Conservation (phyloP, 1,140 invertebrate genomes). For the Lethrus apterus region DNA sequence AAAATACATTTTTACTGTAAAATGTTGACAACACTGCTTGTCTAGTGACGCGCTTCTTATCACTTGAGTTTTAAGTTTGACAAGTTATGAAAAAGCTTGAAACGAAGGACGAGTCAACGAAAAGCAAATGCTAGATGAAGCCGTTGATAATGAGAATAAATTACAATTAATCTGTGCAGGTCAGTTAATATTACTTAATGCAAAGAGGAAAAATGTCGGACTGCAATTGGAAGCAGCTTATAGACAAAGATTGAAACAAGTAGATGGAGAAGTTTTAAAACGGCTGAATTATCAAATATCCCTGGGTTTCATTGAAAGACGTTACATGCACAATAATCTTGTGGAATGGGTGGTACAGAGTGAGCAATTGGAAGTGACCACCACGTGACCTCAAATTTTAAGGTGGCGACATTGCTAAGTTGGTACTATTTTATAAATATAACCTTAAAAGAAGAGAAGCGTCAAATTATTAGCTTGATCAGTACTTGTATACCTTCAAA, state of each 20-base stretch:
- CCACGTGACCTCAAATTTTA: no score
- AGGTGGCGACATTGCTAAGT: no score
- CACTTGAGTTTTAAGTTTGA: no score
- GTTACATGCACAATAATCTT: not conserved
- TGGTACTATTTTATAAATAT: no score
- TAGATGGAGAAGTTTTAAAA: conserved; percentile 71
- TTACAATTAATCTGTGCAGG: conserved; percentile 68
- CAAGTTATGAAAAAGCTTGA: conserved; percentile 32
- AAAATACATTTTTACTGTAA: no score
- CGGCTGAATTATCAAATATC: conserved; percentile 66
- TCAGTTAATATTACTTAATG: conserved; percentile 67
- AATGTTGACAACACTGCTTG: no score
- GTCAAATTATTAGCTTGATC: no score
- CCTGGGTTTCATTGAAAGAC: not conserved
- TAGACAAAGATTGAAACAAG: conserved; percentile 65
- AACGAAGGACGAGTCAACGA: conserved; percentile 40
- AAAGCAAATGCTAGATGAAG: conserved; percentile 46
- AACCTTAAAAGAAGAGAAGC: no score
- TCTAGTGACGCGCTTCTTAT: no score
- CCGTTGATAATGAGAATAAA: conserved; percentile 60
- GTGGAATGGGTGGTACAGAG: conserved; percentile 5
- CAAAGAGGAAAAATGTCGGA: conserved; percentile 82
- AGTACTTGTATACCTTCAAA: no score
- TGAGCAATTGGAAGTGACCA: no score
- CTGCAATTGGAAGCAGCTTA: conserved; percentile 87